These are phyloP conservation scores for Sinocyclocheilus anshuiensis DNA, from an alignment of 2,113 vertebrate genomes.

Conservation along the genomic window DNA sequence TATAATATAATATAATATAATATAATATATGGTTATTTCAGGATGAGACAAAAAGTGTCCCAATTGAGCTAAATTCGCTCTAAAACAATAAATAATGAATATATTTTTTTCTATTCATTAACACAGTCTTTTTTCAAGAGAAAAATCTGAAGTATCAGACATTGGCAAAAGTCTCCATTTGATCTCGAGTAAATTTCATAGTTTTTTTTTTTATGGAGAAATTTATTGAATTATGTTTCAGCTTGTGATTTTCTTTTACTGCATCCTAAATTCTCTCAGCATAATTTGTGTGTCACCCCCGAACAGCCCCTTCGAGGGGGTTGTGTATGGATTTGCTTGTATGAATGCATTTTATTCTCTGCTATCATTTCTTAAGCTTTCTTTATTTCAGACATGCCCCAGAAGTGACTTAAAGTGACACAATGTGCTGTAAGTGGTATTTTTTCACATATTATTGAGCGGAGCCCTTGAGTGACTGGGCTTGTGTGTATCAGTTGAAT, in stretches of 20 bases:
- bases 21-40: no score
- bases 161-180: background rate
- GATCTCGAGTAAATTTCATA: background rate
- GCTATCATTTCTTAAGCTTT: conserved; percentile 20
- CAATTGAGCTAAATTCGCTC: no score
- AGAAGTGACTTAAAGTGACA: conserved; percentile 17
- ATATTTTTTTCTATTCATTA: background rate
- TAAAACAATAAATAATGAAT: no score
- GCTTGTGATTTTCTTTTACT: background rate
- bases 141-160: background rate
- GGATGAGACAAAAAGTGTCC: no score
- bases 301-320: background rate
- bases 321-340: conserved; percentile 18
- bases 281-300: background rate
- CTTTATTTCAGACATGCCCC: conserved; percentile 7
- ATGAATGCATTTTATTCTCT: background rate
- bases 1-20: no score
- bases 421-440: conserved; percentile 12
- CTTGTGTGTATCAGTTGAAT: conserved; percentile 21
- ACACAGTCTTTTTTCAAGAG: background rate
- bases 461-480: conserved; percentile 33
- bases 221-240: background rate
- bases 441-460: conserved; percentile 30
- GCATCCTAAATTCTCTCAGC: background rate
- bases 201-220: background rate